Percentiles rank a stretch among this genome's conserved stretches.
Evolutionary conservation across 2,888 invertebrate genomes (phyloP).

Genomic region (Brachyptera risi): DNA sequence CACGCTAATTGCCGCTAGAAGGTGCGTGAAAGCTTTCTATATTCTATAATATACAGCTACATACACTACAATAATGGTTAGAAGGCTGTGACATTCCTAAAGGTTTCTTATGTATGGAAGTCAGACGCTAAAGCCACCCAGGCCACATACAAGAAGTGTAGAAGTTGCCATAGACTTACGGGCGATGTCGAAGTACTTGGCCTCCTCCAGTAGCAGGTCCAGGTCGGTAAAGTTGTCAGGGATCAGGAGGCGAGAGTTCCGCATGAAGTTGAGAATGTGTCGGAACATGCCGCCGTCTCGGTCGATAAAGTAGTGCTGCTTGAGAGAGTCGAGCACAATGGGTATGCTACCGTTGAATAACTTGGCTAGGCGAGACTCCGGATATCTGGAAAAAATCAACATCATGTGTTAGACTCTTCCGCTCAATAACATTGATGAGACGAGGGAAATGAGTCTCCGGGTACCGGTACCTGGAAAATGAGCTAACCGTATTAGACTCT

Average conservation of each 20-base stretch:
- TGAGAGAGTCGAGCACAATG: constrained; percentile 90
- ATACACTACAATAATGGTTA: too few species aligned
- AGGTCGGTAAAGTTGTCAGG: constrained; percentile 83
- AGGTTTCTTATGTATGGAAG: too few species aligned
- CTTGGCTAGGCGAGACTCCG: constrained; percentile 86
- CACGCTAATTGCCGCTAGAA: too few species aligned
- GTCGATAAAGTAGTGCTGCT: constrained; percentile 99
- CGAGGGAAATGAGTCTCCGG: background rate
- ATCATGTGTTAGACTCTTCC: background rate
- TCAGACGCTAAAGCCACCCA: too few species aligned
- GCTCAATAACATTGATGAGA: too few species aligned
- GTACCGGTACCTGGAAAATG: background rate
- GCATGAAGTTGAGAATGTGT: constrained; percentile 94
- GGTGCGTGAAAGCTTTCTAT: too few species aligned
- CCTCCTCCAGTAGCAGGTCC: constrained; percentile 86
- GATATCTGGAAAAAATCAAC: constrained; percentile 69
- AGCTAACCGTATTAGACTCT: too few species aligned
- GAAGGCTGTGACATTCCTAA: too few species aligned
- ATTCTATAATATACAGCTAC: too few species aligned
- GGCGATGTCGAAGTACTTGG: constrained; percentile 82
- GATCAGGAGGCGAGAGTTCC: constrained; percentile 82
- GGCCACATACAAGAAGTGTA: too few species aligned
- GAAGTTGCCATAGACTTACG: too few species aligned
- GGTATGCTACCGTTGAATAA: constrained; percentile 95
- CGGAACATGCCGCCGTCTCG: constrained; percentile 97